Percentiles rank a stretch among this genome's conserved stretches.
phyloP scores from a whole-genome alignment of 1,140 invertebrate genomes.

The Micrasema minimum region DNA sequence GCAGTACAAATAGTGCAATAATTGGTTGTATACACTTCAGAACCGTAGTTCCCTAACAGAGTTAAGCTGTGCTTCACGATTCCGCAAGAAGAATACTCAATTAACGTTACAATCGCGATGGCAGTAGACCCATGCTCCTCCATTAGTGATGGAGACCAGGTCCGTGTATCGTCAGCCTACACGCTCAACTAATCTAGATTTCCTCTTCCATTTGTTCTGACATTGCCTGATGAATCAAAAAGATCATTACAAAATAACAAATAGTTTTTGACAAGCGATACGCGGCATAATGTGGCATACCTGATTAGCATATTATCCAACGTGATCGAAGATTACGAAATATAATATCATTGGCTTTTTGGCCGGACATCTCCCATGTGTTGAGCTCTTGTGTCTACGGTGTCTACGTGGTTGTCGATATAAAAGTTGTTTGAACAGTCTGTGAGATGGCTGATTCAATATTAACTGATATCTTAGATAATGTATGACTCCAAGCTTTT shows the following conservation, averaged over 20 bases:
- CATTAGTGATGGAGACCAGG: too few species aligned
- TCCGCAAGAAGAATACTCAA: constrained; percentile 28
- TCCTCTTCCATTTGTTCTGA: constrained; percentile 50
- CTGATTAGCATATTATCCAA: constrained; percentile 47
- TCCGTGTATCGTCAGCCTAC: constrained; percentile 4
- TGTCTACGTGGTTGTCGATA: constrained; percentile 9
- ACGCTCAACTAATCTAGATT: constrained; percentile 47
- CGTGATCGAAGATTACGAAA: constrained; percentile 52
- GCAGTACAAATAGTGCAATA: too few species aligned
- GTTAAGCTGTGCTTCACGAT: constrained; percentile 7
- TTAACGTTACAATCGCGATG: constrained; percentile 32
- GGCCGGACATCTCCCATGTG: not conserved
- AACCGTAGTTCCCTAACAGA: not conserved
- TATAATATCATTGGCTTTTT: constrained; percentile 52
- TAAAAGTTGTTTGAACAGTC: constrained; percentile 20
- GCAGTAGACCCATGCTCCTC: not conserved
- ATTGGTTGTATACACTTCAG: not conserved
- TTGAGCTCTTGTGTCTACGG: not conserved
- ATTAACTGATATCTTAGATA: not conserved
- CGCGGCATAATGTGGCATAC: constrained; percentile 44
- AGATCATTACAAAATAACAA: constrained; percentile 54
- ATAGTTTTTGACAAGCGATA: constrained; percentile 49
- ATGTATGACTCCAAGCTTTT: too few species aligned
- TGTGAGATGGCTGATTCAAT: not conserved
- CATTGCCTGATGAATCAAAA: constrained; percentile 51